A percentile compares a stretch with the other conserved stretches of the same genome.
These are phyloP conservation scores for Euphonia xanthogaster DNA, from an alignment of 2,797 vertebrate genomes.

Conservation along the genomic window DNA sequence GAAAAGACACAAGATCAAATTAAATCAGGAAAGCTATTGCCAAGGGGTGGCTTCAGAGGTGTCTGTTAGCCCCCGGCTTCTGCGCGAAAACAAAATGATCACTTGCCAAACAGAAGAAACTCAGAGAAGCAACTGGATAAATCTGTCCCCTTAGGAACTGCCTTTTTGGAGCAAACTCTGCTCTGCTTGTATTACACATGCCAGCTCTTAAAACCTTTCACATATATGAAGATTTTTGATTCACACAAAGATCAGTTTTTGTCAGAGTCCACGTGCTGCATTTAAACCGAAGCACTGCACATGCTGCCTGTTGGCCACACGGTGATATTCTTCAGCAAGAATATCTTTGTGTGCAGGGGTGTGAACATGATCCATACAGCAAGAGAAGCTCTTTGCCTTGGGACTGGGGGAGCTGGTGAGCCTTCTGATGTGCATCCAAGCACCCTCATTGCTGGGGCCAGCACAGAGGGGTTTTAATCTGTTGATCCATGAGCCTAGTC, in stretches of 20 bases:
- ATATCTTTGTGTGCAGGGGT: fast-evolving
- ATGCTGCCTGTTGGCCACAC: fast-evolving
- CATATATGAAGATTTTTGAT: background rate
- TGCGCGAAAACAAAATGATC: background rate
- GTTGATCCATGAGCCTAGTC: background rate
- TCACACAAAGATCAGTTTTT: background rate
- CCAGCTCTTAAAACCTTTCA: background rate
- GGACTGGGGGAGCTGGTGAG: background rate
- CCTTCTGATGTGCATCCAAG: background rate
- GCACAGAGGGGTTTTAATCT: background rate
- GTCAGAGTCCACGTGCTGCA: background rate
- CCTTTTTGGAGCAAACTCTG: background rate
- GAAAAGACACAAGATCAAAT: background rate
- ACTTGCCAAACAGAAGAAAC: background rate
- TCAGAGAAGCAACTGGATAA: background rate
- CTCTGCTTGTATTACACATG: background rate
- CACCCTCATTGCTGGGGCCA: background rate
- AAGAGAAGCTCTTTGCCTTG: background rate
- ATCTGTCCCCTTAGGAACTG: background rate
- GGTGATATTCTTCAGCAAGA: background rate
- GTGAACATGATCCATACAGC: background rate
- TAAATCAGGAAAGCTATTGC: background rate
- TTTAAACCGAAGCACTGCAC: background rate
- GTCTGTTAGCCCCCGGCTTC: background rate
- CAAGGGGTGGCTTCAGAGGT: background rate